phyloP scores from a whole-genome alignment of 1,140 invertebrate species.

The Heliconius eleuchia region DNA sequence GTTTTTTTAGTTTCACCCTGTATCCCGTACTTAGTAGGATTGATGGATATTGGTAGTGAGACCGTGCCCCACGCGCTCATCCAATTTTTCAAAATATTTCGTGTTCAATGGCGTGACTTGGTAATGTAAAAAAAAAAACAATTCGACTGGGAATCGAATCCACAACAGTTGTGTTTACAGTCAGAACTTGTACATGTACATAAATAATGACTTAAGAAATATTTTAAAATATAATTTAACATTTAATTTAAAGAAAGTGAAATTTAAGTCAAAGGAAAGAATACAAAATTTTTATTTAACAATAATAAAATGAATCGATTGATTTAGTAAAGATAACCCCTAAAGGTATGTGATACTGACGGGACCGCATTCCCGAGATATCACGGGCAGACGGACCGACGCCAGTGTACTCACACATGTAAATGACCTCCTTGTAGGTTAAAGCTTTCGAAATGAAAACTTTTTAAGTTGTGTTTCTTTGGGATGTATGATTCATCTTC shows the following conservation, averaged over 20 bases:
- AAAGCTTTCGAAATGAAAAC: not conserved
- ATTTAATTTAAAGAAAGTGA: not conserved
- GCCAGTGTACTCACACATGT: constrained; percentile 40
- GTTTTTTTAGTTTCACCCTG: too few relatives aligned
- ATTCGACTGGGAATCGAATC: too few relatives aligned
- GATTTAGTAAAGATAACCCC: constrained; percentile 8
- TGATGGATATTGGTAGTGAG: too few relatives aligned
- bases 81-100: too few relatives aligned
- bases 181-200: too few relatives aligned
- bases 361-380: constrained; percentile 54
- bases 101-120: too few relatives aligned
- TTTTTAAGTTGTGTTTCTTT: not conserved
- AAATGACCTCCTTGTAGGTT: constrained; percentile 13
- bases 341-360: constrained; percentile 24
- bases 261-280: not conserved
- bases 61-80: too few relatives aligned
- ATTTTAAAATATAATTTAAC: not conserved
- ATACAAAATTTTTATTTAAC: not conserved
- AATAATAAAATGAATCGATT: constrained; percentile 14
- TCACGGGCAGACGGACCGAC: constrained; percentile 52
- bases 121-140: too few relatives aligned
- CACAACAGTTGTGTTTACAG: too few relatives aligned
- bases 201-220: not conserved
- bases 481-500: not conserved
- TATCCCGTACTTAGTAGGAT: too few relatives aligned